Percentiles rank a stretch among this genome's conserved stretches.
Evolutionary conservation across 2,797 vertebrate genomes (phyloP).

Genomic region (Intellagama lesueurii): DNA sequence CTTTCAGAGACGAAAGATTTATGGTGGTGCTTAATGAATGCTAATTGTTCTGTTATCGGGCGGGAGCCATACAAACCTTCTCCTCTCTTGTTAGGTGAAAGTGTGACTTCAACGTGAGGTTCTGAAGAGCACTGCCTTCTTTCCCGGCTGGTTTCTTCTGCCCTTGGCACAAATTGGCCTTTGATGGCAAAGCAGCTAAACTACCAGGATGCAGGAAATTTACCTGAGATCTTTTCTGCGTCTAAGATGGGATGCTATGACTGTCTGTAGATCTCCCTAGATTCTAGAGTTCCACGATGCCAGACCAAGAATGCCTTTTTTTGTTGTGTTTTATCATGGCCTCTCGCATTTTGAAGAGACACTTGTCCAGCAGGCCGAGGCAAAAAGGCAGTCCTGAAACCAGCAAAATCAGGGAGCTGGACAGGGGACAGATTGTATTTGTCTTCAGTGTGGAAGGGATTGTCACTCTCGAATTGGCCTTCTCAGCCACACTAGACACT

Average conservation of each 20-base stretch:
- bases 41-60: slow-evolving; percentile 72
- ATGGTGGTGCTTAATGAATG: slow-evolving; percentile 72
- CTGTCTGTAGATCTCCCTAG: background rate
- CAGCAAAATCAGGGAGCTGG: too few species aligned
- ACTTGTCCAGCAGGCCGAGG: too few species aligned
- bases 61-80: slow-evolving; percentile 70
- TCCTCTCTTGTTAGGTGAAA: slow-evolving; percentile 66
- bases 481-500: too few species aligned
- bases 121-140: slow-evolving; percentile 62
- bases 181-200: slow-evolving; percentile 35
- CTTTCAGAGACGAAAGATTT: slow-evolving; percentile 68
- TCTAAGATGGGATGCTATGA: background rate
- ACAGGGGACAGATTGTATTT: too few species aligned
- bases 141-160: slow-evolving; percentile 57
- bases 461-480: too few species aligned
- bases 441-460: too few species aligned
- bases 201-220: background rate
- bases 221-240: background rate
- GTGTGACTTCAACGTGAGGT: slow-evolving; percentile 61
- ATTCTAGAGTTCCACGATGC: background rate
- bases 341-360: too few species aligned
- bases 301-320: background rate
- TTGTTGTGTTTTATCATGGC: too few species aligned
- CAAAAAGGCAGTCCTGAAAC: too few species aligned
- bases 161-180: slow-evolving; percentile 47